Evolutionary conservation across 2,888 invertebrate species (phyloP), one percentile per base, ranked within the genome.

Genomic region (Hypercompe scribonia): DNA sequence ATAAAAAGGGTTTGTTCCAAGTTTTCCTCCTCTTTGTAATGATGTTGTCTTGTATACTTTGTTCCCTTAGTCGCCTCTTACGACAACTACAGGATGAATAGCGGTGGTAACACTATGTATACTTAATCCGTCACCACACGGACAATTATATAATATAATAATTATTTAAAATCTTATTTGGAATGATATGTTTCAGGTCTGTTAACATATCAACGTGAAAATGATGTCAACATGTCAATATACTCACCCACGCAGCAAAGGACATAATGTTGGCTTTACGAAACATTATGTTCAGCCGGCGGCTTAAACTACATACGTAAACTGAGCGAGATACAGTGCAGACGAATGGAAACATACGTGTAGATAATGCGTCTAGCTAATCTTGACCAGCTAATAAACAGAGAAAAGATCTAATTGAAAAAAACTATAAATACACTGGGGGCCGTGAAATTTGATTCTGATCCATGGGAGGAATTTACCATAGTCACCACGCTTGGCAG

Each of bases 221-320:
- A 71, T 50, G 34, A 18, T 24, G 64, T 39, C 36, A 33, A 72
- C 34, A 67, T 46, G 54, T 61, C 67, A 42, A 46, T 36, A 46
- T 34, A 50, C 50, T 64, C 42, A 42, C 18, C 24, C 42, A 46
- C 33, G 21, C 72, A 67, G 54, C 69, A 65, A 5, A 7, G 39
- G 28, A 65, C 66, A 71, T 84, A 80, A 81, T 81, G 80, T 36
- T 42, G 84, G 86, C 78, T 88, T 87, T 81, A 82, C 81, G 81
- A 84, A 80, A 85, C 87, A 86, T 88, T 87, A 85, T 84, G 65
- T 31, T 64, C 76, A 74, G 75, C 67, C 74, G 72, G 77, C 36
- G 76, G 83, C 81, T 86, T 84, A 83, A 71, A 76, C 72, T 42
- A 76, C 75, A 72, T 74, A 79, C 79, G 80, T 85, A 85, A 85